phyloP scores from a whole-genome alignment of 1,140 invertebrate genomes.

The Sogatella furcifera region DNA sequence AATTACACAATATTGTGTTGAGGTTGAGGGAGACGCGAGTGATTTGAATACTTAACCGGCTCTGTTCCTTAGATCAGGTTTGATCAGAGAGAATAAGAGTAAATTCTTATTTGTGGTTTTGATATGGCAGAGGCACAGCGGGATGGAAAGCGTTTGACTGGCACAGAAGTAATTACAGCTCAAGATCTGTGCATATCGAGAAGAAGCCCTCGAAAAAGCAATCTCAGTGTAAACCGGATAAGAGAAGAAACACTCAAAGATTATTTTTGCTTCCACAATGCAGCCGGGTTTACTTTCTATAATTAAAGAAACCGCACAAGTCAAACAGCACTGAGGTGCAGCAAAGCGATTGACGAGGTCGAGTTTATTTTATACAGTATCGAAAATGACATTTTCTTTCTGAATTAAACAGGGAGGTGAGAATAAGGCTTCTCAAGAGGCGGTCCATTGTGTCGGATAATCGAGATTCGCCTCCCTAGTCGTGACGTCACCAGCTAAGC shows the following conservation, averaged over 20 bases:
- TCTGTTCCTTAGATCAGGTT: too few relatives aligned
- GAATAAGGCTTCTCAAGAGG: conserved; percentile 3
- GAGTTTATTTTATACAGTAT: conserved; percentile 2
- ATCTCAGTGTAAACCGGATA: background rate
- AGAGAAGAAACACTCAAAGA: background rate
- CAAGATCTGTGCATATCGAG: background rate
- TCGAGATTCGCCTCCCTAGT: background rate
- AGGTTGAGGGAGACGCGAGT: too few relatives aligned
- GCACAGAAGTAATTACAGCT: background rate
- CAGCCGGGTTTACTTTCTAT: background rate
- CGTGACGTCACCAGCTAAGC: background rate
- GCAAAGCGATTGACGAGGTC: background rate
- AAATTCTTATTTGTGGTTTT: too few relatives aligned
- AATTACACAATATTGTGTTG: too few relatives aligned
- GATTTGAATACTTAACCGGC: too few relatives aligned
- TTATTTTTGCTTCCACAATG: background rate
- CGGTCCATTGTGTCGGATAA: background rate
- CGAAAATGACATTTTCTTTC: conserved; percentile 3
- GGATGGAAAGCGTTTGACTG: background rate
- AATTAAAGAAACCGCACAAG: conserved; percentile 4
- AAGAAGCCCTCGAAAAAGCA: background rate
- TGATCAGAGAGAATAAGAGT: too few relatives aligned
- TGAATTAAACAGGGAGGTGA: conserved; percentile 3
- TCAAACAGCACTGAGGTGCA: background rate
- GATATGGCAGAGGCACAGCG: too few relatives aligned